A percentile compares a stretch with the other conserved stretches of the same genome.
Conservation (phyloP, 2,888 invertebrate species). For the Eupithecia vulgata region DNA sequence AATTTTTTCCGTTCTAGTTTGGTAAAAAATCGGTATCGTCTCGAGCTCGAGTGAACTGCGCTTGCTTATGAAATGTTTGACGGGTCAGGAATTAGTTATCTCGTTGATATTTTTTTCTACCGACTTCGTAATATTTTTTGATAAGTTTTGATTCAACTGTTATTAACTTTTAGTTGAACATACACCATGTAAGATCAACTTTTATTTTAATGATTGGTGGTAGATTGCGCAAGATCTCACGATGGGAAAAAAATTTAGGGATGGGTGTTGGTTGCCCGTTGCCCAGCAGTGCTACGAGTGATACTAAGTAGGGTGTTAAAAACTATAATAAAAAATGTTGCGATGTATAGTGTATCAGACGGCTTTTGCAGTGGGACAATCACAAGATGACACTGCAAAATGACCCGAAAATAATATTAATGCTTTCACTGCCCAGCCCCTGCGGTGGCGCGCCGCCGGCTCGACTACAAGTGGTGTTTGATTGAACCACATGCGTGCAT, state of each 20-base stretch:
- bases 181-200: not conserved
- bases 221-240: not conserved
- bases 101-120: conserved; percentile 52
- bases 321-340: too few species aligned
- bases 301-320: not conserved
- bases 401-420: too few species aligned
- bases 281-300: not conserved
- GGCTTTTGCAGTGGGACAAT: too few species aligned
- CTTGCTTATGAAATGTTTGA: conserved; percentile 78
- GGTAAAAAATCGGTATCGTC: conserved; percentile 67
- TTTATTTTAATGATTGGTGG: not conserved
- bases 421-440: too few species aligned
- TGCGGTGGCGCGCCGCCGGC: too few species aligned
- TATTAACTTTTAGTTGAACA: not conserved
- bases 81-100: conserved; percentile 73
- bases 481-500: too few species aligned
- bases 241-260: not conserved
- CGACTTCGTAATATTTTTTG: conserved; percentile 17
- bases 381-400: too few species aligned
- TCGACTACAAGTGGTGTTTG: too few species aligned
- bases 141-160: not conserved
- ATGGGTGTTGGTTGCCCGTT: not conserved
- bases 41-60: conserved; percentile 57
- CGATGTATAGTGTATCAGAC: too few species aligned
- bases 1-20: conserved; percentile 57